phyloP scores from a whole-genome alignment of 1,140 invertebrate species.

The Schlechtendalia chinensis region DNA sequence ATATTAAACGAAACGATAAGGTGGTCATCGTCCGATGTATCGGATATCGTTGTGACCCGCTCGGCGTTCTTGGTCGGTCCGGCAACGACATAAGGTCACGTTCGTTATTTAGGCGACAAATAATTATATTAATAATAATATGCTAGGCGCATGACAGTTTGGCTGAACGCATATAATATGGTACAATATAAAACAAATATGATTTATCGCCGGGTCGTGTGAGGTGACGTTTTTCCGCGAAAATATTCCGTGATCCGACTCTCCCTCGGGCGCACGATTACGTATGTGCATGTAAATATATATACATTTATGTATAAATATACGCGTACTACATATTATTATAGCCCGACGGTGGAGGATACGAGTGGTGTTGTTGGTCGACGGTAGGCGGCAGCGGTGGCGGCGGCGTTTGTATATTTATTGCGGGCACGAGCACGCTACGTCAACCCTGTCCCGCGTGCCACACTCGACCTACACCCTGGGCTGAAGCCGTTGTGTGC shows the following conservation, averaged over 20 bases:
- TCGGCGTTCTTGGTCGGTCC: too few species aligned
- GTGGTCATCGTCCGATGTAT: too few species aligned
- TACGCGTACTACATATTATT: constrained; percentile 5
- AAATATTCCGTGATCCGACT: constrained; percentile 40
- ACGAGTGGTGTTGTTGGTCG: background rate
- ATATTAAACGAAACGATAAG: too few species aligned
- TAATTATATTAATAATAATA: constrained; percentile 2
- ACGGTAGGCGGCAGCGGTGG: background rate
- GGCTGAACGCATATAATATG: background rate
- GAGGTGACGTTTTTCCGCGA: constrained; percentile 37
- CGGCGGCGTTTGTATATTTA: constrained; percentile 25
- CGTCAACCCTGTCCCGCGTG: background rate
- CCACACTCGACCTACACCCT: background rate
- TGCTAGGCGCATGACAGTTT: background rate
- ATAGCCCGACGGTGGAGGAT: background rate
- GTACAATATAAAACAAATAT: constrained; percentile 28
- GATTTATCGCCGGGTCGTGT: constrained; percentile 43
- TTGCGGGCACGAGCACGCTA: constrained; percentile 21
- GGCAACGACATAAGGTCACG: too few species aligned
- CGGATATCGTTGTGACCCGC: too few species aligned
- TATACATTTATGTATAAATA: too few species aligned
- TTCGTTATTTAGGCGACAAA: constrained; percentile 7
- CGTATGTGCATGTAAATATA: background rate
- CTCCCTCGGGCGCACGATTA: too few species aligned
- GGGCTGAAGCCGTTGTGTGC: background rate